A percentile compares a stretch with the other conserved stretches of the same genome.
These are phyloP conservation scores for Chrysolina oricalcia DNA, from an alignment of 2,888 invertebrate species.

Conservation along the genomic window DNA sequence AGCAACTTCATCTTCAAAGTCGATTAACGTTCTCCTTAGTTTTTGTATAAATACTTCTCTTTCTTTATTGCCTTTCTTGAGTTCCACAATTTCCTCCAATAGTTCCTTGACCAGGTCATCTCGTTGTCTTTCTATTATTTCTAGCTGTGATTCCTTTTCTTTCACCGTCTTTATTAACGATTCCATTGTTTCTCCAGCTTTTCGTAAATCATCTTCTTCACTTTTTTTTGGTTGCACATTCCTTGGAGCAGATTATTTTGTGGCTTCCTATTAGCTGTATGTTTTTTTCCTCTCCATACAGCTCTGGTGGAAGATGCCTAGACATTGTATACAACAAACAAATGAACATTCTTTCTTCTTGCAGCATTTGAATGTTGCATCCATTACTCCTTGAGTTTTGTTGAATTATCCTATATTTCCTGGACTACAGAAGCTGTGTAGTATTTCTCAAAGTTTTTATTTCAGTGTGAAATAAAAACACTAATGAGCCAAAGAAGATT, in stretches of 20 bases:
- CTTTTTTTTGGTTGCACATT: slow-evolving; percentile 25
- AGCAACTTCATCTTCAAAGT: slow-evolving; percentile 25
- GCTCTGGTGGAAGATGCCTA: too few relatives aligned
- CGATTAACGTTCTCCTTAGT: slow-evolving; percentile 15
- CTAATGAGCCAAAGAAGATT: too few relatives aligned
- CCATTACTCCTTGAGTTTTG: too few relatives aligned
- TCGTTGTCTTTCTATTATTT: slow-evolving; percentile 12
- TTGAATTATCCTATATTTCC: too few relatives aligned
- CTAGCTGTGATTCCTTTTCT: slow-evolving; percentile 15
- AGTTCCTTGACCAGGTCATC: slow-evolving; percentile 16
- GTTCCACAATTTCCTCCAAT: slow-evolving; percentile 14
- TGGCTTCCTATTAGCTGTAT: not conserved
- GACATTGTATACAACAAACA: too few relatives aligned
- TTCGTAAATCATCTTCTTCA: slow-evolving; percentile 18
- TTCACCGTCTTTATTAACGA: slow-evolving; percentile 2
- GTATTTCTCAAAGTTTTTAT: too few relatives aligned
- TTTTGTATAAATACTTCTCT: slow-evolving; percentile 5
- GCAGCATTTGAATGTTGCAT: too few relatives aligned
- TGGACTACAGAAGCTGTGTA: too few relatives aligned
- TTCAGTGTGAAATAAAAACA: too few relatives aligned
- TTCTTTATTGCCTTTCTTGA: slow-evolving; percentile 10
- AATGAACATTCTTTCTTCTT: too few relatives aligned
- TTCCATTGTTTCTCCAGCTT: slow-evolving; percentile 23
- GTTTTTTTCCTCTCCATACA: too few relatives aligned
- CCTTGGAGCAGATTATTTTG: slow-evolving; percentile 22